Evolutionary conservation across 2,797 vertebrate genomes (phyloP).

Genomic region (Garrulus glandarius): DNA sequence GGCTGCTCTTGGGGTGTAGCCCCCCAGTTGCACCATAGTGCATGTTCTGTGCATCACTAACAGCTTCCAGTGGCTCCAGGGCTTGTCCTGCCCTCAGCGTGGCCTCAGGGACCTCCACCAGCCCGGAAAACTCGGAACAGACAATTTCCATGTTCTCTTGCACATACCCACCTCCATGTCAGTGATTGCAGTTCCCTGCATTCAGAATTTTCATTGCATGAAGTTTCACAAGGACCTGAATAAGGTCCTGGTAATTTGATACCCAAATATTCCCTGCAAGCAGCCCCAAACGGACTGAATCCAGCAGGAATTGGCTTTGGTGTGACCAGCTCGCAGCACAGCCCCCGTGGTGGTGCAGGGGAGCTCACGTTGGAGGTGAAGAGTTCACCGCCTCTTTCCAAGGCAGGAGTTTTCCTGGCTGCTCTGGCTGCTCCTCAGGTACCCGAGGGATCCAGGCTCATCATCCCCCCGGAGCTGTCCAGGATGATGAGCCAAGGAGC

Average conservation of each 20-base stretch:
- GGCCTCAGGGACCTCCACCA: background rate
- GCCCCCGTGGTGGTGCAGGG: accelerated
- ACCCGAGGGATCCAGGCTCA: background rate
- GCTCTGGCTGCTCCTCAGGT: background rate
- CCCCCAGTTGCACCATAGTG: background rate
- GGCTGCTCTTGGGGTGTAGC: background rate
- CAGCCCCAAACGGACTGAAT: background rate
- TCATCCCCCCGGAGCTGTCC: background rate
- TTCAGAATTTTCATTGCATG: background rate
- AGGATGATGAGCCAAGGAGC: background rate
- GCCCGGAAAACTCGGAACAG: background rate
- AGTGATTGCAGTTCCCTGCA: background rate
- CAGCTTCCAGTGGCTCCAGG: background rate
- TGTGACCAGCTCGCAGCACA: accelerated
- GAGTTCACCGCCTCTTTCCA: background rate
- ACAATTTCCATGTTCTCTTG: background rate
- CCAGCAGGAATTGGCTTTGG: background rate
- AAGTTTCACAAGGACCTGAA: background rate
- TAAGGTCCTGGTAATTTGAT: background rate
- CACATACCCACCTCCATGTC: accelerated
- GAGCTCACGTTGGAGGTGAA: background rate
- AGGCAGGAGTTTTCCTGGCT: slow-evolving; percentile 24
- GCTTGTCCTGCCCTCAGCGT: background rate
- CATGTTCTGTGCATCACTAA: slow-evolving; percentile 40
- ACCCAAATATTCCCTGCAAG: background rate